Evolutionary conservation across 2,888 invertebrate genomes (phyloP).

Genomic region (Caenorhabditis afra): DNA sequence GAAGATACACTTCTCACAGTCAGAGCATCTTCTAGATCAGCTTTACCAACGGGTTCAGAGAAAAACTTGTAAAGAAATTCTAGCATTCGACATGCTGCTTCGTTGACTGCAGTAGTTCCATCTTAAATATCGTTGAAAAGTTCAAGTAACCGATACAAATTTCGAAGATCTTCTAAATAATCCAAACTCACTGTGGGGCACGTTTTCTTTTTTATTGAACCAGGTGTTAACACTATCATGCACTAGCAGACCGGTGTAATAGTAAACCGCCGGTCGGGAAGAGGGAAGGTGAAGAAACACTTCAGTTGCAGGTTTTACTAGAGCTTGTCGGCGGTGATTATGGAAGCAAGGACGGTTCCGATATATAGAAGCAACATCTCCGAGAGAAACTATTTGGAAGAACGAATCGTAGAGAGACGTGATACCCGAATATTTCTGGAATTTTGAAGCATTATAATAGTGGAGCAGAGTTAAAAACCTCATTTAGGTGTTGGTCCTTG

Average conservation of each 20-base stretch:
- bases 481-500: not conserved
- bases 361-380: conserved; percentile 46
- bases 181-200: conserved; percentile 30
- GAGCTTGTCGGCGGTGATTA: not conserved
- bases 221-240: conserved; percentile 66
- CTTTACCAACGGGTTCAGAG: conserved; percentile 9
- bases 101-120: conserved; percentile 22
- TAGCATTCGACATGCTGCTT: conserved; percentile 30
- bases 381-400: conserved; percentile 14
- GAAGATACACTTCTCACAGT: not conserved
- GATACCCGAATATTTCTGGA: not conserved
- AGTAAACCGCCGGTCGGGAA: conserved; percentile 53
- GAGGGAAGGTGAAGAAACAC: conserved; percentile 36
- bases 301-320: conserved; percentile 6
- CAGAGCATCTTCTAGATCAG: conserved; percentile 22
- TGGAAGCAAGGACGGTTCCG: conserved; percentile 36
- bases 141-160: not conserved
- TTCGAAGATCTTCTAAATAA: not conserved
- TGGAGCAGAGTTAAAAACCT: not conserved
- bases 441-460: too few species aligned
- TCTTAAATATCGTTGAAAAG: conserved; percentile 33
- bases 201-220: conserved; percentile 60
- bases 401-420: conserved; percentile 18
- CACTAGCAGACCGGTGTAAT: conserved; percentile 60
- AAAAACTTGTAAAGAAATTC: conserved; percentile 19